Evolutionary conservation across 2,888 invertebrate genomes (phyloP), one percentile per base, ranked within the genome.

Genomic region (Drosophila colorata): DNA sequence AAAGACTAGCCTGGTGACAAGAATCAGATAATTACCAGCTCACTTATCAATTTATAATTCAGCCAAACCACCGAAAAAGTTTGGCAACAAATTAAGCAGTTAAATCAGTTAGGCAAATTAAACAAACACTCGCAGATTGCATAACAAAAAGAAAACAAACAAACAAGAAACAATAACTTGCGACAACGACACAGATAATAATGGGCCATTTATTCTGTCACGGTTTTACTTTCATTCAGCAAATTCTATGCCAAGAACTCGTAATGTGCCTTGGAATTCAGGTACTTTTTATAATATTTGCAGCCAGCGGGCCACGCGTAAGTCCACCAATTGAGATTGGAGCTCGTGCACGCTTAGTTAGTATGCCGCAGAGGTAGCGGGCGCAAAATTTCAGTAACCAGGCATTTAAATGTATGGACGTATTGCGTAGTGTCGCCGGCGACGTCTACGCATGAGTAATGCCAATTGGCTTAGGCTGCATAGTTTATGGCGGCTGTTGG

Each of bases 371-470:
- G 44, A 65, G 65, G 78, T 71, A n/a, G 31, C 56, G n/a, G 25
- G 16, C 53, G 60, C 52, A 71, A 69, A 56, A 53, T 57, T 64
- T 78, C 25, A 68, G 57, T 72, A 66, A 55, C 56, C 41, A 47
- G 52, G 5, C 61, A 70, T 70, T 81, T 61, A 60, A 64, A 77
- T 85, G 69, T 66, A 66, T 51, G 66, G 49, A 65, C 47, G 80
- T 80, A 59, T 83, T 80, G 72, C 86, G 83, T 80, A 86, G 83
- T 61, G 47, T 60, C 59, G 71, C 47, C 61, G 60, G 40, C 58
- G 58, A 52, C 37, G 64, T 51, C 61, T 74, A 86, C 81, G 84
- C 87, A 86, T 74, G 84, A 73, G 76, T 69, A 86, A 83, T 83
- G 87, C 69, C 67, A 83, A 83, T 66, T 66, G 40, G 47, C 48